Evolutionary conservation across 2,113 vertebrate genomes (phyloP).

Genomic region (Rhodinocichla rosea): DNA sequence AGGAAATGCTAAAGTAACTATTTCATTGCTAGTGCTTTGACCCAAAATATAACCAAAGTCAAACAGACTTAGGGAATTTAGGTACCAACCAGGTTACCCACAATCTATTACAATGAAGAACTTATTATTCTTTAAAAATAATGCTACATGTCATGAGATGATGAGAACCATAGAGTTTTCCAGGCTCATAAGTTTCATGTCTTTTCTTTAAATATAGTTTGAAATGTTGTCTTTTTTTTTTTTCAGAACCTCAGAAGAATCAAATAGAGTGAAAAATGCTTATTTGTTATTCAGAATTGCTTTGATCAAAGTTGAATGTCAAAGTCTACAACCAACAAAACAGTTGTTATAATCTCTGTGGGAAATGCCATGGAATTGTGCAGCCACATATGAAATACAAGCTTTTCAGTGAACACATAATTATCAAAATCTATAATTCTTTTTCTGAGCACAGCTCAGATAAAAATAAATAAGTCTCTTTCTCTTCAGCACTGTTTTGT

Average conservation of each 20-base stretch:
- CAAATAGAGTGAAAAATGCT: not conserved
- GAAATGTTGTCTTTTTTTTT: not conserved
- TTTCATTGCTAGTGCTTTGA: not conserved
- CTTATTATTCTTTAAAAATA: not conserved
- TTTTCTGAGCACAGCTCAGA: not conserved
- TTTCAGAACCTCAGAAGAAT: not conserved
- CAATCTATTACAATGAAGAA: not conserved
- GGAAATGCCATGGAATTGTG: not conserved
- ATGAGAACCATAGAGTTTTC: not conserved
- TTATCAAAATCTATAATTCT: not conserved
- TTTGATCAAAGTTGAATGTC: not conserved
- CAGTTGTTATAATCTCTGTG: not conserved
- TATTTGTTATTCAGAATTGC: not conserved
- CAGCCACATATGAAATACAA: not conserved
- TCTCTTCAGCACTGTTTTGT: not conserved
- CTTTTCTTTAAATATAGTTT: not conserved
- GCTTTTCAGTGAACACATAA: not conserved
- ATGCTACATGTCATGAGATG: not conserved
- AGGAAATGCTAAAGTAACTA: constrained; percentile 55
- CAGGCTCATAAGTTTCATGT: not conserved
- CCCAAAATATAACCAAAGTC: not conserved
- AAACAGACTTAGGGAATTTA: not conserved
- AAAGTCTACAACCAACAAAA: not conserved
- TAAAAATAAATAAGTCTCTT: not conserved
- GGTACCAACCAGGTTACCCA: not conserved